Conservation (phyloP, 1,140 invertebrate species). For the Trichoplusia ni region DNA sequence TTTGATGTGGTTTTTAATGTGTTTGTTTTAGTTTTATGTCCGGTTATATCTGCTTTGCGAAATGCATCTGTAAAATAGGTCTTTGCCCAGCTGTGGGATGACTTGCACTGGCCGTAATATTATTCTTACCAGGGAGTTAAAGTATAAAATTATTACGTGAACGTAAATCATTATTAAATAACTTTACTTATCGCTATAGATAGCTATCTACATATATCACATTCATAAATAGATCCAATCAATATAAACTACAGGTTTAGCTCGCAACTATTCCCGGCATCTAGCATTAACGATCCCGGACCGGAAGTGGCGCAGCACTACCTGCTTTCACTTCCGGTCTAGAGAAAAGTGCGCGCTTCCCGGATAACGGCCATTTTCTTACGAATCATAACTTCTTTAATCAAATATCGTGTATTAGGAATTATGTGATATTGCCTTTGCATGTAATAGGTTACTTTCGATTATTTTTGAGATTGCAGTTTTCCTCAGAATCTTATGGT, state of each 20-base stretch:
- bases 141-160: too few relatives aligned
- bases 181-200: too few relatives aligned
- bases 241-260: conserved; percentile 9
- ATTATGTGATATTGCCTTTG: background rate
- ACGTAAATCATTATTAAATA: too few relatives aligned
- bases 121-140: too few relatives aligned
- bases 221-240: background rate
- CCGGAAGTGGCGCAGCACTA: background rate
- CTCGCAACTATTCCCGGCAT: conserved; percentile 9
- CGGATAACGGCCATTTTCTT: conserved; percentile 20
- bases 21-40: too few relatives aligned
- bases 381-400: conserved; percentile 2
- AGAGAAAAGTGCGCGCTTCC: conserved; percentile 27
- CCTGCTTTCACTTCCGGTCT: conserved; percentile 27
- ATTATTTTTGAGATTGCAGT: background rate
- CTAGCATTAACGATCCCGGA: conserved; percentile 3
- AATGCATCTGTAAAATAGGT: too few relatives aligned
- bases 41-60: too few relatives aligned
- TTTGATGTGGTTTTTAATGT: too few relatives aligned
- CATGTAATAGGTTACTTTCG: background rate
- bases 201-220: too few relatives aligned
- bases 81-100: too few relatives aligned
- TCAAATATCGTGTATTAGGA: background rate
- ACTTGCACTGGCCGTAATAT: too few relatives aligned
- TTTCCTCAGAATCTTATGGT: background rate